These are phyloP conservation scores for Cephus rjabovi DNA, from an alignment of 2,888 invertebrate species.

Conservation along the genomic window DNA sequence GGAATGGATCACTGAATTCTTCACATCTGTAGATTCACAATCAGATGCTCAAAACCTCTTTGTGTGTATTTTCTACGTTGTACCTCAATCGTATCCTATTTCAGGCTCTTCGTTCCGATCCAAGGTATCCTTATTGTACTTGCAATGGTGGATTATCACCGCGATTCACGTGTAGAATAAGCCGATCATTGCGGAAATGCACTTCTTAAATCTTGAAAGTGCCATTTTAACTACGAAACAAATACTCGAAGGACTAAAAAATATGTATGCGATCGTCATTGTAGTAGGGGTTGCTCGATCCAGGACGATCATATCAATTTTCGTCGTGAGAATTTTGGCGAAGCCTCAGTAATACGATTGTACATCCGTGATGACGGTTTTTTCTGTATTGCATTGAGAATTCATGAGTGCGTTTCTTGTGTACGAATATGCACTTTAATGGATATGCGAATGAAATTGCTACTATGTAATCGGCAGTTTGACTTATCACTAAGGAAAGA, in stretches of 20 bases:
- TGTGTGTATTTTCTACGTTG: not conserved
- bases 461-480: constrained; percentile 3
- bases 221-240: constrained; percentile 15
- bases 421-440: not conserved
- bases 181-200: constrained; percentile 24
- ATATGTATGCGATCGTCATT: not conserved
- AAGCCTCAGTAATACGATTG: not conserved
- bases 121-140: not conserved
- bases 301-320: not conserved
- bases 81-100: not conserved
- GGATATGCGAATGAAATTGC: not conserved
- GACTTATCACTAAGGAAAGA: not conserved
- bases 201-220: constrained; percentile 23
- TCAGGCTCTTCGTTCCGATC: not conserved
- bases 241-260: constrained; percentile 3
- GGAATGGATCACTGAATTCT: not conserved
- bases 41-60: not conserved
- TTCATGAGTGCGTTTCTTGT: not conserved
- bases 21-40: not conserved
- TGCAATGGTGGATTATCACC: not conserved
- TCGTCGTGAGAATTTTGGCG: not conserved
- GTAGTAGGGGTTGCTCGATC: not conserved
- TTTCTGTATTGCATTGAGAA: not conserved
- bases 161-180: constrained; percentile 2
- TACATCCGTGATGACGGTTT: not conserved